phyloP scores from a whole-genome alignment of 53 echinoderm and acorn worm species.

The Stichopus horrens region DNA sequence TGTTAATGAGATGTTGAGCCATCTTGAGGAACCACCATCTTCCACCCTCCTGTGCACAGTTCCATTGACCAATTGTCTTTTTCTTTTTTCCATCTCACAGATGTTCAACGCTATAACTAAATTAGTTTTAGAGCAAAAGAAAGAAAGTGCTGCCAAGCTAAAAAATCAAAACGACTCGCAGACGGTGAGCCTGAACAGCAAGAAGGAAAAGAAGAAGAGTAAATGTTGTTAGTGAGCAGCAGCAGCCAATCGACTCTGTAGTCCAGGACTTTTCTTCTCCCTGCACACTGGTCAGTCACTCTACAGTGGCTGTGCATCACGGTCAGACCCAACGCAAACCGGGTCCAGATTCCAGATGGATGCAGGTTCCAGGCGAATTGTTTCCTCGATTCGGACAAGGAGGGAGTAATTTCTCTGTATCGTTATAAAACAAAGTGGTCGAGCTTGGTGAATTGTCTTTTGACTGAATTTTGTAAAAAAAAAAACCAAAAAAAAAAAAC shows the following conservation, averaged over 20 bases:
- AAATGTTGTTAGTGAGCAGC: constrained; percentile 54
- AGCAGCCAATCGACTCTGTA: background rate
- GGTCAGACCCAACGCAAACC: background rate
- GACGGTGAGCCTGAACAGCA: constrained; percentile 68
- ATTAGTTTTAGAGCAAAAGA: constrained; percentile 95
- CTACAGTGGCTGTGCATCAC: background rate
- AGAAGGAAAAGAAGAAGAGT: constrained; percentile 58
- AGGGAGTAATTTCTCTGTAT: background rate
- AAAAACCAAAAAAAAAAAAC: background rate
- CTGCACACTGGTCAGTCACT: background rate
- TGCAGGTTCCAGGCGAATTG: background rate
- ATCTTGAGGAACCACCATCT: background rate
- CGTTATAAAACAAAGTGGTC: background rate
- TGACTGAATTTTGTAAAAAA: constrained; percentile 29
- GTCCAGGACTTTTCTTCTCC: background rate
- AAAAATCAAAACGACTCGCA: constrained; percentile 74
- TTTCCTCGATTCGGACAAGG: background rate
- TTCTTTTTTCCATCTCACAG: constrained; percentile 39
- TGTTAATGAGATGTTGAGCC: background rate
- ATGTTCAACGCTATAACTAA: constrained; percentile 99
- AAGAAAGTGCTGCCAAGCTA: constrained; percentile 87
- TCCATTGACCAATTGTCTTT: background rate
- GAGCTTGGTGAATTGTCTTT: background rate
- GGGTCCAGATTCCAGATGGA: background rate
- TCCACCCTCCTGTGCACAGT: background rate